A percentile compares a stretch with the other conserved stretches of the same genome.
Evolutionary conservation across 1,140 invertebrate genomes (phyloP).

Genomic region (Trichonephila inaurata): DNA sequence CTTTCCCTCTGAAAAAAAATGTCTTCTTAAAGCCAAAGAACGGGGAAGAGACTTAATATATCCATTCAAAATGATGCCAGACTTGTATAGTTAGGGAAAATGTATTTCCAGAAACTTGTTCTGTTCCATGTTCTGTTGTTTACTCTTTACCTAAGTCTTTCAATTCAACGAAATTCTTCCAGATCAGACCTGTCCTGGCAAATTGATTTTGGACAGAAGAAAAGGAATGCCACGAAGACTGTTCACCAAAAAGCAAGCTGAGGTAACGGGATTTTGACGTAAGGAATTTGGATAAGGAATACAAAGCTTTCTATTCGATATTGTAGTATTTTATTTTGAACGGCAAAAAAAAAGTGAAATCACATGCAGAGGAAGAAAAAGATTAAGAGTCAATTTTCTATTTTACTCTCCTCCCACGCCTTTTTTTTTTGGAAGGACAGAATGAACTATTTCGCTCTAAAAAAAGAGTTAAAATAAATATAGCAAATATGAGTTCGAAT

Average conservation of each 20-base stretch:
- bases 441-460: no score
- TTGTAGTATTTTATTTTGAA: constrained; percentile 26
- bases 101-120: constrained; percentile 41
- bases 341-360: background rate
- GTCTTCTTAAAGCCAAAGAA: background rate
- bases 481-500: no score
- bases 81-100: constrained; percentile 55
- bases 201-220: constrained; percentile 36
- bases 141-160: constrained; percentile 37
- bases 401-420: background rate
- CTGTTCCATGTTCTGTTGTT: background rate
- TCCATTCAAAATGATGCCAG: background rate
- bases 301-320: constrained; percentile 2
- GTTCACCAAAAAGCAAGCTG: constrained; percentile 11
- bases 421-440: no score
- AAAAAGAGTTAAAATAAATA: no score
- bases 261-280: constrained; percentile 55
- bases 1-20: background rate
- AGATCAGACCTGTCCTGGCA: constrained; percentile 38
- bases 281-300: constrained; percentile 24
- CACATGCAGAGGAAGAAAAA: background rate
- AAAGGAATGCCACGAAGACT: background rate
- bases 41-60: constrained; percentile 37
- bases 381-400: constrained; percentile 21
- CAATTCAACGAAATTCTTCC: background rate